Conservation (phyloP, 2,797 vertebrate species). For the Geotrypetes seraphini region DNA sequence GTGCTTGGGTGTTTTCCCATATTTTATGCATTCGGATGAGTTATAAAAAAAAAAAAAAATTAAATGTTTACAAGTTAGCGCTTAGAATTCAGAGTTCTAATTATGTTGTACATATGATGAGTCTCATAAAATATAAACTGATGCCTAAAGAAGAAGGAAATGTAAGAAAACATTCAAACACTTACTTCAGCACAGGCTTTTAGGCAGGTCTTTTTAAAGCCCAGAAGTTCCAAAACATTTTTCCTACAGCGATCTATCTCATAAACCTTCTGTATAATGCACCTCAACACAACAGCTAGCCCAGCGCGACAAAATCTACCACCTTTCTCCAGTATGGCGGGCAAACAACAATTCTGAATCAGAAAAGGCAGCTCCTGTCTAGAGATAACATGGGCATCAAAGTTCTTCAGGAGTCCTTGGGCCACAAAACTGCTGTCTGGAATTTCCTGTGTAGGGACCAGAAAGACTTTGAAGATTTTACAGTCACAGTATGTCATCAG, state of each 20-base stretch:
- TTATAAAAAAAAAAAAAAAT: too few species aligned
- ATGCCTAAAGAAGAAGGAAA: too few species aligned
- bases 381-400: conserved; percentile 44
- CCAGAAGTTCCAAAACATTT: conserved; percentile 72
- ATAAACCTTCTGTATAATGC: conserved; percentile 67
- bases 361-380: conserved; percentile 57
- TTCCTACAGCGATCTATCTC: conserved; percentile 62
- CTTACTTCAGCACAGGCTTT: conserved; percentile 96
- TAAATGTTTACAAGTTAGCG: too few species aligned
- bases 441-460: conserved; percentile 41
- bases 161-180: too few species aligned
- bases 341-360: conserved; percentile 73
- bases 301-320: conserved; percentile 80
- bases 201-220: conserved; percentile 95
- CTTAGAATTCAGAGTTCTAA: too few species aligned
- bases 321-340: conserved; percentile 63
- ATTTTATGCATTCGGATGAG: too few species aligned
- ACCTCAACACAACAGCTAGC: conserved; percentile 82
- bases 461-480: conserved; percentile 62
- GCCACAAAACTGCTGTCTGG: conserved; percentile 11
- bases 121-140: too few species aligned
- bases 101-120: too few species aligned
- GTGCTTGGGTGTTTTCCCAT: too few species aligned
- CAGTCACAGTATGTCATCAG: conserved; percentile 85
- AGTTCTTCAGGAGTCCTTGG: conserved; percentile 34